Evolutionary conservation across 2,888 invertebrate species (phyloP), one percentile per base, ranked within the genome.

Genomic region (Notodonta dromedarius): DNA sequence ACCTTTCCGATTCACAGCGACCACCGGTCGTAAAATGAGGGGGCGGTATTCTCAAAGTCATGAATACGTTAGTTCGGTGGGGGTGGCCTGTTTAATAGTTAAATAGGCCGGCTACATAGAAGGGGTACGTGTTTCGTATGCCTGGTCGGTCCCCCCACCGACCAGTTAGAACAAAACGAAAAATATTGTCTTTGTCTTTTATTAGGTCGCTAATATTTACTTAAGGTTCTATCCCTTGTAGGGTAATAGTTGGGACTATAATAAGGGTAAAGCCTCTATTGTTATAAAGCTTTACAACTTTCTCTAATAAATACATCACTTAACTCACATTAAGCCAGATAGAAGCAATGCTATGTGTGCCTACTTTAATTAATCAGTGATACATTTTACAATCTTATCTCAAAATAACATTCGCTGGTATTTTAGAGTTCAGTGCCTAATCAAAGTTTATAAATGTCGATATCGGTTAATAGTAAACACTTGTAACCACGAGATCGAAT

Each of bases 51-150:
- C 87, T 87, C 87, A 78, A 83, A 86, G 86, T 89, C 92, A 92
- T 93, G 92, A 92, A 92, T 92, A 91, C 85, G 88, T 90, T 89
- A 93, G 87, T 83, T 79, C 77, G 76, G 77, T 77, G 80, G 78
- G 78, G 82, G 81, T 82, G 84, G 80, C 83, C 82, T 79, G 83
- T 87, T 92, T 88, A 91, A 91, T 91, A 90, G 87, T 91, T 91
- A 91, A 91, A 90, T 85, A 90, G 88, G 79, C 69, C 74, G 80
- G 80, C 78, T 72, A 73, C 66, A 78, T 79, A 76, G 79, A 78
- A 81, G 79, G 82, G 81, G 82, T 80, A 78, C 74, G 63, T 74
- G 69, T 81, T 69, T 66, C 63, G 62, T 74, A 69, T 71, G 71
- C 63, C 60, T 63, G 79, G 77, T 80, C 68, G 63, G 70, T 66